These are phyloP conservation scores for Corythornis leucogaster DNA, from an alignment of 2,797 vertebrate genomes.

Conservation along the genomic window DNA sequence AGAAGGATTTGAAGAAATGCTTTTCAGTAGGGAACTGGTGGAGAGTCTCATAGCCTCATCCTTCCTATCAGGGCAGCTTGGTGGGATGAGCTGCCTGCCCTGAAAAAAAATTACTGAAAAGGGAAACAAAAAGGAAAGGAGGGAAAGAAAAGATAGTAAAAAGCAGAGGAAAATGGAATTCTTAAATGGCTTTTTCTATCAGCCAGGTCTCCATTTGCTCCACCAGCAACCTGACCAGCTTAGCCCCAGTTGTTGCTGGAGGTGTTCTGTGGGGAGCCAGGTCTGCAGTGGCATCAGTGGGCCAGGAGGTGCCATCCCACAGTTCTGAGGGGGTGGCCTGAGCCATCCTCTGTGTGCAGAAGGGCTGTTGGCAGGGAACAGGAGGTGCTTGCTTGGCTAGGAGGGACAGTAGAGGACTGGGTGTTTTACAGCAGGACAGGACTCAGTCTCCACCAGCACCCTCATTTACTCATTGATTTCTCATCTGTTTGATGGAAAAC, in stretches of 20 bases:
- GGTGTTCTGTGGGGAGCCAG: background rate
- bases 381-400: background rate
- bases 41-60: background rate
- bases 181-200: background rate
- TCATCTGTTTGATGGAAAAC: background rate
- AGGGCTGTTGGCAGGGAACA: background rate
- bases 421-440: background rate
- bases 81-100: background rate
- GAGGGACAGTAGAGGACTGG: background rate
- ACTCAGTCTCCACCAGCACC: background rate
- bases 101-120: background rate
- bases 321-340: background rate
- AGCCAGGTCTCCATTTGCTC: background rate
- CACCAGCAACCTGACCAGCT: background rate
- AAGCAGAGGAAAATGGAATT: background rate
- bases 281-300: background rate
- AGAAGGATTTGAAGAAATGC: background rate
- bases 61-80: background rate
- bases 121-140: background rate
- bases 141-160: background rate
- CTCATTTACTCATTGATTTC: background rate
- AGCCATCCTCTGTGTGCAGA: background rate
- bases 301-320: background rate
- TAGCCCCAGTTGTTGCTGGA: background rate
- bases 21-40: background rate